A percentile compares a stretch with the other conserved stretches of the same genome.
Evolutionary conservation across 2,797 vertebrate species (phyloP).

Genomic region (Sebastes diaconus): DNA sequence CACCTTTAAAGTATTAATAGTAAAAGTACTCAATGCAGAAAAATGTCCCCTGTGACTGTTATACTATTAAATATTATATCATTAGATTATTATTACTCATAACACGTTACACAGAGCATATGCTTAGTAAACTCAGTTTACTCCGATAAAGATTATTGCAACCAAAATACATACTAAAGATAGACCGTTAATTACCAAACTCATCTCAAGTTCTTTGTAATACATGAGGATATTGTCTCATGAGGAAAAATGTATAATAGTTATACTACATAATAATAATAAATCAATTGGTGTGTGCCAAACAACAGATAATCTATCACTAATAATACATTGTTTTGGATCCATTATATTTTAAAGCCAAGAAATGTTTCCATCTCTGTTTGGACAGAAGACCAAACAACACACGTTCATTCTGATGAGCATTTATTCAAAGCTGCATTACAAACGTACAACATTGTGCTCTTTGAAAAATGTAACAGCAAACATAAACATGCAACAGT

Average conservation of each 20-base stretch:
- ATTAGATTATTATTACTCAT: background rate
- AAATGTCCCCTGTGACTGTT: background rate
- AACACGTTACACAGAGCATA: background rate
- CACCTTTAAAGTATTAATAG: no score
- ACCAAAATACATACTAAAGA: background rate
- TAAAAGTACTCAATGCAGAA: background rate
- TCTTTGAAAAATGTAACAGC: background rate
- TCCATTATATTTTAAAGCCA: background rate
- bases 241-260: background rate
- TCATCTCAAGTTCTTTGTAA: background rate
- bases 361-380: background rate
- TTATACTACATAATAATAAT: background rate
- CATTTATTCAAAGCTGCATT: slow-evolving; percentile 23
- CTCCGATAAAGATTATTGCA: background rate
- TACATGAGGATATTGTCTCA: background rate
- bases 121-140: background rate
- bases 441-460: background rate
- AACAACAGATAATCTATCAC: background rate
- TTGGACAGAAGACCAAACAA: background rate
- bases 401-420: background rate
- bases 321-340: background rate
- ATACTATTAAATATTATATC: background rate
- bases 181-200: background rate
- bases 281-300: background rate
- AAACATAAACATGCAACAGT: slow-evolving; percentile 12